A percentile compares a stretch with the other conserved stretches of the same genome.
Conservation (phyloP, 2,888 invertebrate genomes). For the Pseudococcus longispinus region DNA sequence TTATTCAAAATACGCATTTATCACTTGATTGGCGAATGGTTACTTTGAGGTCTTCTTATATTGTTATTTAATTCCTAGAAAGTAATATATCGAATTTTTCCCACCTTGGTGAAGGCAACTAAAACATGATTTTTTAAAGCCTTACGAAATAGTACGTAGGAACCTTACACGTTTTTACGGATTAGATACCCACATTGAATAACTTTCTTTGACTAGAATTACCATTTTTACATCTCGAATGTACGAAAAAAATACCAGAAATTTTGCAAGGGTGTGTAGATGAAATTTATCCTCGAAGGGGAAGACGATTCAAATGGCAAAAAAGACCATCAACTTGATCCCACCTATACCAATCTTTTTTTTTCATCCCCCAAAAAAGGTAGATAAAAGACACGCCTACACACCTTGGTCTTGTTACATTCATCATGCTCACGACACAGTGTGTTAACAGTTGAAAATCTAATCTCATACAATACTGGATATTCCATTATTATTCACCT, state of each 20-base stretch:
- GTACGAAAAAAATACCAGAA: background rate
- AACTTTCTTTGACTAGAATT: background rate
- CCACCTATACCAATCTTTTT: background rate
- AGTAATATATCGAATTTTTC: background rate
- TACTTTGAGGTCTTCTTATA: background rate
- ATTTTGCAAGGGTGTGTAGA: background rate
- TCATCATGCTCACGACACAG: too few relatives aligned
- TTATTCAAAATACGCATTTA: background rate
- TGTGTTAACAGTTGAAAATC: background rate
- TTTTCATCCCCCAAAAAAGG: background rate
- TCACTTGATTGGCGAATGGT: conserved; percentile 4
- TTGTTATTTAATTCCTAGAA: background rate
- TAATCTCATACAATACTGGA: background rate
- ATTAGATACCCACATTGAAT: background rate
- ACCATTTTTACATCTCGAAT: background rate
- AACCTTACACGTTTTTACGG: background rate
- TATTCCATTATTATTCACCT: conserved; percentile 16
- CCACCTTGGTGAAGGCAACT: background rate
- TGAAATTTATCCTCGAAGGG: background rate
- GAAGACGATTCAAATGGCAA: background rate
- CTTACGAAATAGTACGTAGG: background rate
- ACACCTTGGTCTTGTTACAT: too few relatives aligned
- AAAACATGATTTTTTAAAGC: conserved; percentile 5
- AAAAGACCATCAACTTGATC: background rate
- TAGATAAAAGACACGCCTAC: conserved; percentile 8